Evolutionary conservation across 2,888 invertebrate genomes (phyloP).

Genomic region (Agrotis exclamationis): DNA sequence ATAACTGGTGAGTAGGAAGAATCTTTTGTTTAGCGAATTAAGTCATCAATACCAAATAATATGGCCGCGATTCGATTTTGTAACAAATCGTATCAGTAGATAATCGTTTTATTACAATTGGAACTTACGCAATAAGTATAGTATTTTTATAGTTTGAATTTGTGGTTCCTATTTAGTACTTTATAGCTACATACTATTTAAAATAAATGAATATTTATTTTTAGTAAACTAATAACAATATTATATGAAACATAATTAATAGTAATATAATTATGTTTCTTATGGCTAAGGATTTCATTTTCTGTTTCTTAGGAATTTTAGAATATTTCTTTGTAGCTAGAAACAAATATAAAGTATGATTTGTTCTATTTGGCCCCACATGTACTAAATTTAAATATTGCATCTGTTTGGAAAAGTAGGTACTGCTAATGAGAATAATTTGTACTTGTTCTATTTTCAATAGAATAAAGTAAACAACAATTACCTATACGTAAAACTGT

Average conservation of each 20-base stretch:
- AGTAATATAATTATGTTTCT: too few species aligned
- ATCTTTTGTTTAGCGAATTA: slow-evolving; percentile 37
- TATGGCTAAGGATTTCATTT: too few species aligned
- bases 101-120: slow-evolving; percentile 27
- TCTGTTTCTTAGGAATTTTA: too few species aligned
- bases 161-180: background rate
- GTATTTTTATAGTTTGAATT: slow-evolving; percentile 5
- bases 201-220: too few species aligned
- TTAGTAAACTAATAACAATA: too few species aligned
- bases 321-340: background rate
- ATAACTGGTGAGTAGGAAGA: slow-evolving; percentile 4
- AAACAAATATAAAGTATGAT: background rate
- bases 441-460: slow-evolving; percentile 5
- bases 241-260: too few species aligned
- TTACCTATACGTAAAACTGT: slow-evolving; percentile 3
- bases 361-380: background rate
- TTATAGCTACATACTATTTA: too few species aligned
- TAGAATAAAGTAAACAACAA: background rate
- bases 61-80: slow-evolving; percentile 29
- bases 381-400: background rate
- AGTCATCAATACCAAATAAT: slow-evolving; percentile 40
- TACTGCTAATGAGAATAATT: slow-evolving; percentile 20
- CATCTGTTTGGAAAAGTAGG: background rate
- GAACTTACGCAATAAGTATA: slow-evolving; percentile 36
- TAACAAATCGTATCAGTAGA: slow-evolving; percentile 29